Evolutionary conservation across 2,888 invertebrate genomes (phyloP), one percentile per base, ranked within the genome.

Genomic region (Antitype chi): DNA sequence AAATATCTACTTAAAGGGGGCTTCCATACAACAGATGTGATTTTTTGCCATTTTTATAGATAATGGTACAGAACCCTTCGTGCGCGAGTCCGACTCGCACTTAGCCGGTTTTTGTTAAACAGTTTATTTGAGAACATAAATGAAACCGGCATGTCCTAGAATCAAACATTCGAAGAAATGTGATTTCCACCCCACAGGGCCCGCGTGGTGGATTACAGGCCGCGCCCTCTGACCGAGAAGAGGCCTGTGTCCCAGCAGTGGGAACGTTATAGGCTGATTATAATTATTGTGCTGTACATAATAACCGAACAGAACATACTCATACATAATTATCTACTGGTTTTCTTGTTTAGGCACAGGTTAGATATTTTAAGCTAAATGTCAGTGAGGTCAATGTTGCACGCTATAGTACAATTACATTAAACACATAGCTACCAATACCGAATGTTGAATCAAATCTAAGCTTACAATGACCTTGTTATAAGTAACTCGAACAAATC

Each of bases 401-500:
- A 55, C 9, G 3, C 67, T 20, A 43, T 38, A 20, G 1, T 47
- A 60, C 5, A 8, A 15, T 78, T 43, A 20, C 11, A 32, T 59
- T 53, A 8, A 32, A 55, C 20, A 75, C 15, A n/a, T 20, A 43
- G 3, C 2, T 20, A 53, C 1, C 23, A 53, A 6, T 5, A 38
- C 38, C 38, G 38, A 74, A 53, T 59, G 1, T 81, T 47, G 8
- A 60, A 59, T n/a, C 15, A 74, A 47, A 25, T 49, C 47, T 47
- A 32, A 62, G 64, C 53, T 47, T 28, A 52, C 47, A 15, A 17
- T 15, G 43, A 67, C 60, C 17, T 84, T 52, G 55, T 55, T 43
- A 32, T 32, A 43, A 25, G n/a, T 69, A 55, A 63, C 47, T 53
- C 20, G 6, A 57, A 70, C 69, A 74, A 81, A 72, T 77, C 83